Percentiles rank a stretch among this genome's conserved stretches.
Evolutionary conservation across 1,140 invertebrate species (phyloP).

Genomic region (Scylla paramamosain): DNA sequence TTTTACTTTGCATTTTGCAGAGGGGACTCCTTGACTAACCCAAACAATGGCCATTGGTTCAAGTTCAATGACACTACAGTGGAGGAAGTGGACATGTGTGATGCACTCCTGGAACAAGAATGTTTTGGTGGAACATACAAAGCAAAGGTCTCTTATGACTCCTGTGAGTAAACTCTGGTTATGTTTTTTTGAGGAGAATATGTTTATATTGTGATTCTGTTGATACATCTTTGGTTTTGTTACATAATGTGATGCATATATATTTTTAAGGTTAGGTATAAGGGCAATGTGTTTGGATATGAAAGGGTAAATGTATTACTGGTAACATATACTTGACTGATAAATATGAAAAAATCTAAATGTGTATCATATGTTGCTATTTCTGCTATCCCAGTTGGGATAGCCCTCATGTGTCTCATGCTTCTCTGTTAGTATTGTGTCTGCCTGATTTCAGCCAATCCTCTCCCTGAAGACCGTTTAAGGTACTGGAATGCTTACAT

Average conservation of each 20-base stretch:
- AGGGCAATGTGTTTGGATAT: background rate
- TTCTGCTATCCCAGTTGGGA: too few species aligned
- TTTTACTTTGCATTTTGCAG: conserved; percentile 67
- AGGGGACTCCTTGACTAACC: conserved; percentile 79
- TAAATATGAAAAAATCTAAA: too few species aligned
- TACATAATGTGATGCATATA: background rate
- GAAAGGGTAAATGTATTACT: too few species aligned
- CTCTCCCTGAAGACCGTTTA: conserved; percentile 80
- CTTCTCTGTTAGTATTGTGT: background rate
- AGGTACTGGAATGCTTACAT: conserved; percentile 85
- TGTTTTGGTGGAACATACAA: conserved; percentile 84
- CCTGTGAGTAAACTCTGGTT: conserved; percentile 53
- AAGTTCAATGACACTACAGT: conserved; percentile 85
- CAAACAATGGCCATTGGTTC: conserved; percentile 82
- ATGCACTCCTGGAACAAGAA: conserved; percentile 82
- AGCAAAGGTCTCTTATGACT: conserved; percentile 80
- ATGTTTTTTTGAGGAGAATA: background rate
- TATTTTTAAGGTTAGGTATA: background rate
- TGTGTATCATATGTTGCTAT: too few species aligned
- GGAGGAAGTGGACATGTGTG: conserved; percentile 80
- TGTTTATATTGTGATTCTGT: background rate
- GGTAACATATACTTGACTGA: too few species aligned
- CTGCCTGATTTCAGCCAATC: conserved; percentile 77
- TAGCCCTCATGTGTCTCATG: too few species aligned
- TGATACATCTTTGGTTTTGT: too few species aligned